These are phyloP conservation scores for Bombylius discolor DNA, from an alignment of 2,888 invertebrate species.

Conservation along the genomic window DNA sequence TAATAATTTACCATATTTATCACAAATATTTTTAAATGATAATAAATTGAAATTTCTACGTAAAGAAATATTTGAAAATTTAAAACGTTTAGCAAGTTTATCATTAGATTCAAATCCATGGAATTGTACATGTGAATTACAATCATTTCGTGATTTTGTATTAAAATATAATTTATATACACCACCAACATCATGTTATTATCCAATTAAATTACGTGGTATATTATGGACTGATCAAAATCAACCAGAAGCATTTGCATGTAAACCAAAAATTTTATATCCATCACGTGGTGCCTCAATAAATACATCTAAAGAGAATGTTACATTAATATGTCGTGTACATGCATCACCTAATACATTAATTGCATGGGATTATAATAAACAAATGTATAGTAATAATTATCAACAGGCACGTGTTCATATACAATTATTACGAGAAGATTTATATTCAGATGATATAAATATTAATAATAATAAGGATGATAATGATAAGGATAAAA, in stretches of 20 bases:
- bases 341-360: conserved; percentile 63
- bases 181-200: conserved; percentile 57
- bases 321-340: conserved; percentile 62
- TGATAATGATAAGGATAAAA: conserved; percentile 26
- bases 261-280: conserved; percentile 60
- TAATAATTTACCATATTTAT: conserved; percentile 52
- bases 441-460: conserved; percentile 1
- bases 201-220: conserved; percentile 54
- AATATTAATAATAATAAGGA: background rate
- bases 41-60: conserved; percentile 59
- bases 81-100: conserved; percentile 57
- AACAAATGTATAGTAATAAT: conserved; percentile 26
- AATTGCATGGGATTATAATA: conserved; percentile 57
- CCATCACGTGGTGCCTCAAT: conserved; percentile 45
- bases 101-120: conserved; percentile 71
- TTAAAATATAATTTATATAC: conserved; percentile 61
- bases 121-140: conserved; percentile 75
- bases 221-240: conserved; percentile 56
- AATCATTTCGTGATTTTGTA: conserved; percentile 64
- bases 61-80: conserved; percentile 47
- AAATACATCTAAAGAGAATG: conserved; percentile 50
- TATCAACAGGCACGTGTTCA: conserved; percentile 21
- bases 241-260: conserved; percentile 62
- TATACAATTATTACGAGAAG: conserved; percentile 26
- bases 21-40: conserved; percentile 54